These are phyloP conservation scores for Caenorhabditis imperialis DNA, from an alignment of 2,888 invertebrate genomes.

Conservation along the genomic window DNA sequence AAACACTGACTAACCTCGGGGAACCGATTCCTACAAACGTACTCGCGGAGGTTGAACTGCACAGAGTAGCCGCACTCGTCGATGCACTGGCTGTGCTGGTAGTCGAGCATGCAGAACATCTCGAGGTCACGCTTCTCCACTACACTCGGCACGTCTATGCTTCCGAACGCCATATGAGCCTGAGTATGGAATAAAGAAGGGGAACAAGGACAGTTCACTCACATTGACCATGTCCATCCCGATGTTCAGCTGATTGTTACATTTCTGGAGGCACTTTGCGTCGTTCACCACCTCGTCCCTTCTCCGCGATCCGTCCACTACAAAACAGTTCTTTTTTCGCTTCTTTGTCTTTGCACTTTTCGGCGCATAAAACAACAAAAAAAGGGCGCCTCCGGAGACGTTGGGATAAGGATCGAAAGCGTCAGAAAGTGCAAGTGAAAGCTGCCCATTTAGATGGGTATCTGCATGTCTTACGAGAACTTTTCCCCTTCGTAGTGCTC, in stretches of 20 bases:
- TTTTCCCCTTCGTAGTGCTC: conserved; percentile 17
- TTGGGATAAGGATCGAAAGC: conserved; percentile 7
- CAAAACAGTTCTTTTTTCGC: conserved; percentile 18
- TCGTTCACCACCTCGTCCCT: conserved; percentile 71
- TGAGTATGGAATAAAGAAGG: conserved; percentile 47
- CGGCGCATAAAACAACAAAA: conserved; percentile 40
- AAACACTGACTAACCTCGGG: conserved; percentile 62
- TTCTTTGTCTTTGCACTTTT: conserved; percentile 23
- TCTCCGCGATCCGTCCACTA: conserved; percentile 57
- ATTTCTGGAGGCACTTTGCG: conserved; percentile 72
- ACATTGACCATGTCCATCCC: conserved; percentile 78
- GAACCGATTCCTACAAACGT: conserved; percentile 71
- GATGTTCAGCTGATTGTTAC: conserved; percentile 73
- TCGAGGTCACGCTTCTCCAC: conserved; percentile 71
- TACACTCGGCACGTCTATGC: conserved; percentile 77
- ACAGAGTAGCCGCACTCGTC: conserved; percentile 77
- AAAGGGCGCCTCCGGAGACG: conserved; percentile 17
- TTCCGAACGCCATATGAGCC: conserved; percentile 77
- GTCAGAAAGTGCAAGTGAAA: conserved; percentile 48
- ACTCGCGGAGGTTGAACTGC: conserved; percentile 77
- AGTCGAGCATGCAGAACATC: conserved; percentile 75
- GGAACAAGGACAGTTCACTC: conserved; percentile 9
- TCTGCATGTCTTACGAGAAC: conserved; percentile 22
- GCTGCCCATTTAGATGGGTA: conserved; percentile 34
- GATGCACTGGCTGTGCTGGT: conserved; percentile 70